Evolutionary conservation across 2,888 invertebrate genomes (phyloP).

Genomic region (Baccha elongata): DNA sequence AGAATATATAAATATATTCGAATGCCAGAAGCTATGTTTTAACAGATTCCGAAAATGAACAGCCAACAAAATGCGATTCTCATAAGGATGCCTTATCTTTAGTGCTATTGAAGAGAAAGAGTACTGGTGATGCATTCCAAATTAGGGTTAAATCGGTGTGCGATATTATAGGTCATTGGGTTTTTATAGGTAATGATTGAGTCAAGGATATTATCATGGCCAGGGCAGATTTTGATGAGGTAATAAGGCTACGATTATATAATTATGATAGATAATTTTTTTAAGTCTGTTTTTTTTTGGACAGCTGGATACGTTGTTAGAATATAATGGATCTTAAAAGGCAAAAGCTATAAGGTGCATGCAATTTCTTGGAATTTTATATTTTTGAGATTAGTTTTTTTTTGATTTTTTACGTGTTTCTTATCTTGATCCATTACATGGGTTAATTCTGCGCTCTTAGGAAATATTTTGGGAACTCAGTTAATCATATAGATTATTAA

Average conservation of each 20-base stretch:
- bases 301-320: no score
- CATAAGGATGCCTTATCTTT: conserved; percentile 54
- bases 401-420: no score
- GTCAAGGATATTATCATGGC: conserved; percentile 31
- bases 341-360: no score
- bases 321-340: no score
- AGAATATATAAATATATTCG: neutral
- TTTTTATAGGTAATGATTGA: conserved; percentile 51
- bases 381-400: no score
- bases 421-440: no score
- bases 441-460: no score
- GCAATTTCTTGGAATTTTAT: no score
- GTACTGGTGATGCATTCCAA: conserved; percentile 57
- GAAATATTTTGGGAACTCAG: no score
- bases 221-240: conserved; percentile 26
- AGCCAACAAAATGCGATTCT: conserved; percentile 54
- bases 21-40: conserved; percentile 21
- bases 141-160: conserved; percentile 50
- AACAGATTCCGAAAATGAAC: conserved; percentile 47
- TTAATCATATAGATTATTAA: no score
- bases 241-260: neutral
- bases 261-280: neutral
- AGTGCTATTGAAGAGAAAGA: conserved; percentile 14
- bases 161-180: conserved; percentile 50
- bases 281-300: no score